Evolutionary conservation across 2,113 vertebrate genomes (phyloP), one percentile per base, ranked within the genome.

Genomic region (Martes martes): DNA sequence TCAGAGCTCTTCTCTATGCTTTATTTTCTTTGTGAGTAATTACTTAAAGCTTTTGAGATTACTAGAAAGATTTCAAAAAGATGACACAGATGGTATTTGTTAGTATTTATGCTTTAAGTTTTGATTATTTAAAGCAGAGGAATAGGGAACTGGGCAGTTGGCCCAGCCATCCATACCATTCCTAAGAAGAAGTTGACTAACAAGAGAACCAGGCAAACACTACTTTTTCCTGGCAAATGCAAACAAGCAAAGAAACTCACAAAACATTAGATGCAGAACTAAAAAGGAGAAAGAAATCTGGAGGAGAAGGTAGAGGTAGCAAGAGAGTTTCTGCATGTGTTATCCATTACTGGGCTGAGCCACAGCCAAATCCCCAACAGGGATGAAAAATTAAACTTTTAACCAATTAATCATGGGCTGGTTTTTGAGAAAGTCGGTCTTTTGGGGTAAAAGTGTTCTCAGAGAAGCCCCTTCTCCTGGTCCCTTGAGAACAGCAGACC

Each of bases 1-100:
- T 55, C 73, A 74, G 76, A 96, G 82, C 16, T 91, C 80, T 96
- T 82, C 42, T 39, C 61, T 36, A 14, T 71, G 57, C 59, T 91
- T 96, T 92, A 65, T 96, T 96, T 97, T 94, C 97, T 95, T 95
- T 69, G 50, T 95, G 87, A 95, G 95, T 92, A 95, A 92, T 95
- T 94, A 94, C 93, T 93, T 95, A 96, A 87, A 93, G 47, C 36
- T 80, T 94, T 65, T 11, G 18, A 90, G 94, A 96, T 96, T 50
- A 90, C 89, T 73, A 91, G 67, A 67, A 36, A 69, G 85, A 89
- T 91, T 94, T 76, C 24, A 61, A 65, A 42, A 96, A 87, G 80
- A 81, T 73, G 76, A 85, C 19, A 52, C 89, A 90, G 94, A 94
- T 96, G 86, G 91, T 39, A 88, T 90, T 78, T 33, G 45, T 94